These are phyloP conservation scores for Geopemphigus sp. DNA, from an alignment of 1,140 invertebrate species.

Conservation along the genomic window DNA sequence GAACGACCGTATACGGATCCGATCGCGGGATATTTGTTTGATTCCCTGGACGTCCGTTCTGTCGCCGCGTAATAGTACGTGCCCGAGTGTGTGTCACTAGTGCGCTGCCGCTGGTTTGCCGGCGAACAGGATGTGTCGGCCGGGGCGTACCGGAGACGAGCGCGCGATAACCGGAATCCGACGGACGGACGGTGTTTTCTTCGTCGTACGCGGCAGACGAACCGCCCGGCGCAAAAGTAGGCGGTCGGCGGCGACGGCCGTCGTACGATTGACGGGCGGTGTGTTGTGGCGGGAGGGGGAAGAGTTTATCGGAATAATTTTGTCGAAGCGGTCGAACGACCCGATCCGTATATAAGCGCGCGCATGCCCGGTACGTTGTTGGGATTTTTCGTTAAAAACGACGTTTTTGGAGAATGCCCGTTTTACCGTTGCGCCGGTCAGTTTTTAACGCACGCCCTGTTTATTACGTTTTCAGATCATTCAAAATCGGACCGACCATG, in stretches of 20 bases:
- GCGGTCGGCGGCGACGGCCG: not conserved
- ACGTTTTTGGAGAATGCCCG: not conserved
- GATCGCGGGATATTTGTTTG: no score
- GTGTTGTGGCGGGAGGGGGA: not conserved
- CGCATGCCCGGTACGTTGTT: not conserved
- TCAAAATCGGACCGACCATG: not conserved
- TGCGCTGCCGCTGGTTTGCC: constrained; percentile 10
- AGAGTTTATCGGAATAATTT: no score
- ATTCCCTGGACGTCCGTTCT: no score
- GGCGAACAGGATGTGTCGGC: constrained; percentile 42
- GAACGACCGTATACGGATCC: no score
- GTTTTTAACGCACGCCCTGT: no score
- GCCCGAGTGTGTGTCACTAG: constrained; percentile 44
- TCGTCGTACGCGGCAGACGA: not conserved
- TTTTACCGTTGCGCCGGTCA: constrained; percentile 9
- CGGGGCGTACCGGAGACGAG: constrained; percentile 22
- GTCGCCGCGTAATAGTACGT: no score
- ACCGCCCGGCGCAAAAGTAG: constrained; percentile 24
- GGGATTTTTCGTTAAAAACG: constrained; percentile 4
- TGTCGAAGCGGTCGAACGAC: constrained; percentile 24
- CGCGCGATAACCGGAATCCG: constrained; percentile 44
- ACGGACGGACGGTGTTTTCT: constrained; percentile 19
- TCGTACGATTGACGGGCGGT: no score
- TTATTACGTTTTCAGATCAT: not conserved
- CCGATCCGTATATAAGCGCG: not conserved